Conservation (phyloP, 2,113 vertebrate genomes). For the Lethenteron reissneri region DNA sequence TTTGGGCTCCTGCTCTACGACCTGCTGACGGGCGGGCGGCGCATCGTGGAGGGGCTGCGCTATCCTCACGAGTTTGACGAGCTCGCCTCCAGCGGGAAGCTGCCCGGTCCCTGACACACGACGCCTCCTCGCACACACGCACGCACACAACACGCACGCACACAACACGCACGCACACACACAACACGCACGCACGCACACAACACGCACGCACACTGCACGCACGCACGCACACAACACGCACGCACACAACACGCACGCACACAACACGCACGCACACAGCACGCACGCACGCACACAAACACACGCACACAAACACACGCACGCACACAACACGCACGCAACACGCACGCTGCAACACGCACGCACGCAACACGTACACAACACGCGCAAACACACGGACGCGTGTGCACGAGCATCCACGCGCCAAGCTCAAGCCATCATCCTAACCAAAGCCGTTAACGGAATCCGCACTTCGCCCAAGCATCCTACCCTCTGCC, state of each 20-base stretch:
- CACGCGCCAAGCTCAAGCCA: background rate
- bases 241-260: too few relatives aligned
- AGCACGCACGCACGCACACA: too few relatives aligned
- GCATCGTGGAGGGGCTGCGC: slow-evolving; percentile 75
- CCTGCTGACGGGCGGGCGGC: slow-evolving; percentile 58
- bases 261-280: too few relatives aligned
- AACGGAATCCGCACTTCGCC: background rate
- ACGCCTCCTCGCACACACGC: background rate
- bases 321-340: background rate
- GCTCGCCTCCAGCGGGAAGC: slow-evolving; percentile 59
- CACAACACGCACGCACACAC: too few relatives aligned
- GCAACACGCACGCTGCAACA: background rate
- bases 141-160: background rate
- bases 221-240: too few relatives aligned
- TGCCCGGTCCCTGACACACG: slow-evolving; percentile 39
- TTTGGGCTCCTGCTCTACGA: slow-evolving; percentile 85
- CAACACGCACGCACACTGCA: too few relatives aligned
- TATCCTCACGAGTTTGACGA: slow-evolving; percentile 98
- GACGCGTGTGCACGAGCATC: too few relatives aligned
- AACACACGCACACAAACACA: background rate
- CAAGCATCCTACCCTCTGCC: background rate
- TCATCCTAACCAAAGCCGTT: slow-evolving; percentile 1
- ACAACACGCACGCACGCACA: too few relatives aligned
- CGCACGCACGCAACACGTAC: background rate
- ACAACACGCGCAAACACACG: too few relatives aligned